phyloP scores from a whole-genome alignment of 1,140 invertebrate species.

The Tetragonula clypearis region DNA sequence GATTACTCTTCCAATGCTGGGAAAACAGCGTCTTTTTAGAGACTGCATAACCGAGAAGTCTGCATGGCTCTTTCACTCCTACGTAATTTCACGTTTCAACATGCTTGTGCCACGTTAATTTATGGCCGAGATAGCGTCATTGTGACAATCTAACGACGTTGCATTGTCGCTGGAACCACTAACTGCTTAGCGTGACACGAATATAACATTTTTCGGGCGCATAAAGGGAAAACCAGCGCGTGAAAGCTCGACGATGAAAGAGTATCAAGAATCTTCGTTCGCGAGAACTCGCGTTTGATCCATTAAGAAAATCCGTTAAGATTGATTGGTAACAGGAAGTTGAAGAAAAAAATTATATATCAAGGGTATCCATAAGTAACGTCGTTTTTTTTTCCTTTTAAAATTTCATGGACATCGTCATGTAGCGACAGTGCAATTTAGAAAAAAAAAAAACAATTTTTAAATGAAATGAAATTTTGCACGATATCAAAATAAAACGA shows the following conservation, averaged over 20 bases:
- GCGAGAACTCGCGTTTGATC: no score
- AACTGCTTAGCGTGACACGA: background rate
- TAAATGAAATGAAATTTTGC: no score
- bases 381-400: no score
- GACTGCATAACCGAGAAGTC: background rate
- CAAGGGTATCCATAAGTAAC: no score
- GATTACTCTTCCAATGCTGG: background rate
- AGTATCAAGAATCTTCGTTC: background rate
- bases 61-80: background rate
- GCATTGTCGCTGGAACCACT: background rate
- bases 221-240: background rate
- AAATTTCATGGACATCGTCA: no score
- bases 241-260: background rate
- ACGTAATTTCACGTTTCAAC: slow-evolving; percentile 23
- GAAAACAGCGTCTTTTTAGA: background rate
- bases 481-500: no score
- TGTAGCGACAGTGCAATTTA: no score
- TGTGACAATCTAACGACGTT: background rate
- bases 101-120: slow-evolving; percentile 1
- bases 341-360: no score
- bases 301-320: no score
- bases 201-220: background rate
- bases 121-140: background rate
- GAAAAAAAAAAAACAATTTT: no score
- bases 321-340: no score